These are phyloP conservation scores for Zaprionus gabonicus DNA, from an alignment of 1,140 invertebrate genomes.

Conservation along the genomic window DNA sequence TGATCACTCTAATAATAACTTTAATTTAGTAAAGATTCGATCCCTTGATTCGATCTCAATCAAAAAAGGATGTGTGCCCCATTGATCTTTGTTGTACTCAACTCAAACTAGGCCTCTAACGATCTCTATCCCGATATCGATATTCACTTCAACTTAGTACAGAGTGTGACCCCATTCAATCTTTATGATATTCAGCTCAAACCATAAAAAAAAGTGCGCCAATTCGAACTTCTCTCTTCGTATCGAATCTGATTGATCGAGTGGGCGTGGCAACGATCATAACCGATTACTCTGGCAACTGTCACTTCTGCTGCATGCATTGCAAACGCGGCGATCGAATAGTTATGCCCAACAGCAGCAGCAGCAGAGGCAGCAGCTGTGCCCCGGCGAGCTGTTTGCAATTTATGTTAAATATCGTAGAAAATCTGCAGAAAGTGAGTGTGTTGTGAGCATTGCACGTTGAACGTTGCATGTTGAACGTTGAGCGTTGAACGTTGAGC, in stretches of 20 bases:
- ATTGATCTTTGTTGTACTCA: too few relatives aligned
- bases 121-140: too few relatives aligned
- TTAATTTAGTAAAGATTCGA: too few relatives aligned
- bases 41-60: too few relatives aligned
- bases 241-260: slow-evolving; percentile 4
- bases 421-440: slow-evolving; percentile 62
- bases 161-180: background rate
- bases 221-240: background rate
- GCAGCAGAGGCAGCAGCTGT: slow-evolving; percentile 50
- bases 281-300: slow-evolving; percentile 1
- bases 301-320: slow-evolving; percentile 4
- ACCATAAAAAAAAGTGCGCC: background rate
- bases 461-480: slow-evolving; percentile 48
- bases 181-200: background rate
- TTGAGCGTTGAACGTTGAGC: slow-evolving; percentile 49
- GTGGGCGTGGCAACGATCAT: slow-evolving; percentile 2
- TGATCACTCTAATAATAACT: too few relatives aligned
- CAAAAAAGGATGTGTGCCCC: too few relatives aligned
- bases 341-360: slow-evolving; percentile 24
- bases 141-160: background rate
- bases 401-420: slow-evolving; percentile 75
- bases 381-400: slow-evolving; percentile 24
- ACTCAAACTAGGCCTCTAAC: background rate
- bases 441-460: slow-evolving; percentile 20
- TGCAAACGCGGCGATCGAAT: slow-evolving; percentile 18